Evolutionary conservation across 2,113 vertebrate species (phyloP).

Genomic region (Caretta caretta): DNA sequence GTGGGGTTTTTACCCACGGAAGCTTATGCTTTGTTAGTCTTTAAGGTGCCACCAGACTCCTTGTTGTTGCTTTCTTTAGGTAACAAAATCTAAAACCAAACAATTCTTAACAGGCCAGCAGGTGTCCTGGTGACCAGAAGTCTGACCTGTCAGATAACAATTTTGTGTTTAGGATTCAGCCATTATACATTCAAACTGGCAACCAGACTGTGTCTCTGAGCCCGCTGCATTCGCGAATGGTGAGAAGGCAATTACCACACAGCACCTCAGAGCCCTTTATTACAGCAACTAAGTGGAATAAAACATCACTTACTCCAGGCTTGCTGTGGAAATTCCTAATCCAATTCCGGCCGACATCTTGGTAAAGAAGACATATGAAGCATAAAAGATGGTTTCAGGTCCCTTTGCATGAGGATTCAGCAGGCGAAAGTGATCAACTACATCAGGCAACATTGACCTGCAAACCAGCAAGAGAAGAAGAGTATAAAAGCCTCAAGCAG

Average conservation of each 20-base stretch:
- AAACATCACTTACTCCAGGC: constrained; percentile 89
- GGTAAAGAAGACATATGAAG: constrained; percentile 95
- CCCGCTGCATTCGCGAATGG: not conserved
- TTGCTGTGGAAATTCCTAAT: constrained; percentile 93
- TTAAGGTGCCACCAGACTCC: no score
- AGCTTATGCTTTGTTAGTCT: not conserved
- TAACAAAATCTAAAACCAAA: not conserved
- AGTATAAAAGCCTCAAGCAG: not conserved
- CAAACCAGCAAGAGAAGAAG: constrained; percentile 11
- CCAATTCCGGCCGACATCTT: constrained; percentile 92
- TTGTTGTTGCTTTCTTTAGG: no score
- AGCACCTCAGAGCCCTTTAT: constrained; percentile 30
- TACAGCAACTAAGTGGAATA: not conserved
- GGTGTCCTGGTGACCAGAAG: not conserved
- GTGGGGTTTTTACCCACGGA: no score
- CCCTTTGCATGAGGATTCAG: constrained; percentile 86
- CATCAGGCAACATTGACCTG: constrained; percentile 98
- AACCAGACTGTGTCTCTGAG: not conserved
- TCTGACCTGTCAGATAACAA: not conserved
- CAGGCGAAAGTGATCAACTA: constrained; percentile 93
- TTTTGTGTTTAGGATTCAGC: constrained; percentile 1
- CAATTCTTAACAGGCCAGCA: not conserved
- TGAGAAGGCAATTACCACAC: constrained; percentile 18
- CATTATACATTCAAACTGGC: constrained; percentile 40
- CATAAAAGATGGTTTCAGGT: constrained; percentile 97